Percentiles rank a stretch among this genome's conserved stretches.
Evolutionary conservation across 2,888 invertebrate genomes (phyloP).

Genomic region (Anarsia innoxiella): DNA sequence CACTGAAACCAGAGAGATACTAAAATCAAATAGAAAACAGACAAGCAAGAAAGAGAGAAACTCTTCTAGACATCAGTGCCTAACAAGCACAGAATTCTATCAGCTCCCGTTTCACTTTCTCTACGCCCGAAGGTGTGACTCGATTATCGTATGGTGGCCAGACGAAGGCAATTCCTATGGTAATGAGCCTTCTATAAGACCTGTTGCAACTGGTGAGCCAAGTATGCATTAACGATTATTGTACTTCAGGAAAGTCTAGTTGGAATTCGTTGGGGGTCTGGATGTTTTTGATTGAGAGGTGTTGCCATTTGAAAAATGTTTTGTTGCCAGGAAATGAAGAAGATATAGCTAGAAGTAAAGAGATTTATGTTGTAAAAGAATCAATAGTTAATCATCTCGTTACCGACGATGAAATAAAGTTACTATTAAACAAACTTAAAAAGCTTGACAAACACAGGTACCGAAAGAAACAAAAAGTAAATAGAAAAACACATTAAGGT

Average conservation of each 20-base stretch:
- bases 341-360: no score
- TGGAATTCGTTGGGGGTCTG: constrained; percentile 3
- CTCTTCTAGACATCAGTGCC: constrained; percentile 4
- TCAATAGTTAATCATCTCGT: no score
- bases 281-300: background rate
- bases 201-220: constrained; percentile 31
- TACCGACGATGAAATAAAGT: no score
- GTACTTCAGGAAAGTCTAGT: constrained; percentile 45
- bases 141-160: constrained; percentile 48
- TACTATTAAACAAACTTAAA: no score
- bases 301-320: no score
- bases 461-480: no score
- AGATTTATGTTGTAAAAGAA: no score
- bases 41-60: background rate
- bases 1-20: no score
- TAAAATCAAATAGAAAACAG: no score
- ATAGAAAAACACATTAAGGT: no score
- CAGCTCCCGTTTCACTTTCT: constrained; percentile 42
- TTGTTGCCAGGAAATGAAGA: no score
- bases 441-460: no score
- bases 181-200: constrained; percentile 41
- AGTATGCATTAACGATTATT: constrained; percentile 47
- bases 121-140: constrained; percentile 45
- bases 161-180: constrained; percentile 58
- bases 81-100: constrained; percentile 3